Percentiles rank a stretch among this genome's conserved stretches.
These are phyloP conservation scores for Spisula subtruncata DNA, from an alignment of 2,888 invertebrate species.

Conservation along the genomic window DNA sequence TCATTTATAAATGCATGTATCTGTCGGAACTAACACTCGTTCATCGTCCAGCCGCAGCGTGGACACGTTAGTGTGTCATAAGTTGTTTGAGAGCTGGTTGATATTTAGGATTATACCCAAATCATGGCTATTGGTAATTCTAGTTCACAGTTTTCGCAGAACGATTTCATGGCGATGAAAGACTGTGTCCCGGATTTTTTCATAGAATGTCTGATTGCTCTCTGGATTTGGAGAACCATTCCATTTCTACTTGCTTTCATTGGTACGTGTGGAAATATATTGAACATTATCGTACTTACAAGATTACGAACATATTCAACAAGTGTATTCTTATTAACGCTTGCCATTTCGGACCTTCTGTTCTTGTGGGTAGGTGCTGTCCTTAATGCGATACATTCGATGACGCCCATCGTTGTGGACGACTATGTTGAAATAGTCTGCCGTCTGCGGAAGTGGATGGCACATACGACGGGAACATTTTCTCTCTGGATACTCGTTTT, in stretches of 20 bases:
- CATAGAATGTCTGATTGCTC: not conserved
- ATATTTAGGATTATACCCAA: too few relatives aligned
- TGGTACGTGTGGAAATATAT: constrained; percentile 45
- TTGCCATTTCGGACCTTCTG: constrained; percentile 34
- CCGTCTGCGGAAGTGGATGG: constrained; percentile 17
- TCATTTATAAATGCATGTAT: too few relatives aligned
- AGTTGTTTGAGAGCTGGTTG: too few relatives aligned
- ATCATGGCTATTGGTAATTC: not conserved
- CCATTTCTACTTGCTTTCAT: constrained; percentile 28
- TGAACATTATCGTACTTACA: constrained; percentile 32
- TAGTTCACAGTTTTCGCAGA: not conserved
- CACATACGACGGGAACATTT: constrained; percentile 26
- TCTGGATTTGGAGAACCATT: constrained; percentile 27
- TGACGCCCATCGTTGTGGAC: not conserved
- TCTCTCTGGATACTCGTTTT: constrained; percentile 40
- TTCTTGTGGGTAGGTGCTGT: constrained; percentile 42
- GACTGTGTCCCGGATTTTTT: constrained; percentile 9
- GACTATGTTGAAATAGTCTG: constrained; percentile 25
- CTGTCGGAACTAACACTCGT: too few relatives aligned
- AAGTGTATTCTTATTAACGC: constrained; percentile 30
- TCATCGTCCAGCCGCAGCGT: too few relatives aligned
- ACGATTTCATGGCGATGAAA: not conserved
- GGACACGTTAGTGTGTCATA: too few relatives aligned
- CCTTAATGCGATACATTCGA: not conserved
- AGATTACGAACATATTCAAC: constrained; percentile 43